A percentile compares a stretch with the other conserved stretches of the same genome.
Conservation (phyloP, 2,797 vertebrate genomes). For the Onychomys torridus region DNA sequence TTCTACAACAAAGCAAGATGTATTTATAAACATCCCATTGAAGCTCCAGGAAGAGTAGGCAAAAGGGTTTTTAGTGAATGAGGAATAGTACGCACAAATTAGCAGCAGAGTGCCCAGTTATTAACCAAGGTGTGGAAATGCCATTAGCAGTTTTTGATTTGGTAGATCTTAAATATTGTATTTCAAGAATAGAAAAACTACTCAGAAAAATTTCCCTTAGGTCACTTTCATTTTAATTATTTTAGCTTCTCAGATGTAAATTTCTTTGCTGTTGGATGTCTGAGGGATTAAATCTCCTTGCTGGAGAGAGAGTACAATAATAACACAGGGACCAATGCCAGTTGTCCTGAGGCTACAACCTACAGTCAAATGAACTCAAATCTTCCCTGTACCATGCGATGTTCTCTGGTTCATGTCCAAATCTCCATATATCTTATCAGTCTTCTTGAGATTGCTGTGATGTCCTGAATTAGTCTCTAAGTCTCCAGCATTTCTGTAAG, state of each 20-base stretch:
- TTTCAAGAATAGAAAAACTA: constrained; percentile 48
- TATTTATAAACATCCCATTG: constrained; percentile 37
- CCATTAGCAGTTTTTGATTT: constrained; percentile 16
- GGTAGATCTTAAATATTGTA: constrained; percentile 1
- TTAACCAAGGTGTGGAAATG: background rate
- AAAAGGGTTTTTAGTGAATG: constrained; percentile 41
- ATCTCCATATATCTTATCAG: background rate
- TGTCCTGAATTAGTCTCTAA: background rate
- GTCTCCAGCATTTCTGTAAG: constrained; percentile 53
- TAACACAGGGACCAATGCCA: background rate
- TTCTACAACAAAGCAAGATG: constrained; percentile 63
- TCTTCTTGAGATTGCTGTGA: constrained; percentile 19
- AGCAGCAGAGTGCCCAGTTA: background rate
- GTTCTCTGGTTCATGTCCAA: background rate
- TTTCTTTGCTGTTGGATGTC: constrained; percentile 27
- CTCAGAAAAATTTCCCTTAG: background rate
- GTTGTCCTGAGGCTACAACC: background rate
- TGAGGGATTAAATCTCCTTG: background rate
- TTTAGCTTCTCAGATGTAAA: constrained; percentile 49
- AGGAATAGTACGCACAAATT: constrained; percentile 18
- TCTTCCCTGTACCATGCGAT: background rate
- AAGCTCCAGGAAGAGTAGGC: constrained; percentile 56
- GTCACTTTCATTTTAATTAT: constrained; percentile 39
- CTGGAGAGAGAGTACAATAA: background rate
- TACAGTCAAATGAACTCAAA: constrained; percentile 1